phyloP scores from a whole-genome alignment of 1,140 invertebrate species.

The Caenorhabditis remanei region DNA sequence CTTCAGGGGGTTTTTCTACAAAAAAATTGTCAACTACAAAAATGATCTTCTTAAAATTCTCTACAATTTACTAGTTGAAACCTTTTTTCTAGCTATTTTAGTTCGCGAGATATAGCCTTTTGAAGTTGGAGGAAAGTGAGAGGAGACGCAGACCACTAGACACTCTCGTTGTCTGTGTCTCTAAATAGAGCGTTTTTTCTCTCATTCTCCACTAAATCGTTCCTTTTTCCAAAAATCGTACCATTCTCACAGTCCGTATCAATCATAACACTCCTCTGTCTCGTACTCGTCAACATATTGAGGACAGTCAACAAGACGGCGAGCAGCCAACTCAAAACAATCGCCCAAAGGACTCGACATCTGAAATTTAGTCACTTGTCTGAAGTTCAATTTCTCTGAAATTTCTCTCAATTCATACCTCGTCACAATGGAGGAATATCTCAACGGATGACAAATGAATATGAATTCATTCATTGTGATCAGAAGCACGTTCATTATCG shows the following conservation, averaged over 20 bases:
- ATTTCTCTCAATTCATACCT: constrained; percentile 2
- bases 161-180: too few relatives aligned
- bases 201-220: too few relatives aligned
- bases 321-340: constrained; percentile 51
- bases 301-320: constrained; percentile 45
- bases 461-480: constrained; percentile 66
- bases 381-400: not conserved
- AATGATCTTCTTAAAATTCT: too few relatives aligned
- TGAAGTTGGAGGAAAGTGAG: too few relatives aligned
- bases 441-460: constrained; percentile 61
- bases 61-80: too few relatives aligned
- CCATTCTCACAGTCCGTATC: constrained; percentile 56
- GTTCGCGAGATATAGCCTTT: too few relatives aligned
- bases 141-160: too few relatives aligned
- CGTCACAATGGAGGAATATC: constrained; percentile 58
- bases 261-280: constrained; percentile 51
- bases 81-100: too few relatives aligned
- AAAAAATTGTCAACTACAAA: too few relatives aligned
- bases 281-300: constrained; percentile 17
- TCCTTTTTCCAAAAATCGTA: not conserved
- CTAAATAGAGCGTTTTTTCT: too few relatives aligned
- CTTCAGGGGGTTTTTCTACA: too few relatives aligned
- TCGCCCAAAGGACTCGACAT: constrained; percentile 33
- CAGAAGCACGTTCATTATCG: constrained; percentile 63
- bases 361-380: constrained; percentile 9